Evolutionary conservation across 2,797 vertebrate genomes (phyloP), one percentile per base, ranked within the genome.

Genomic region (Phylloscopus collybita): DNA sequence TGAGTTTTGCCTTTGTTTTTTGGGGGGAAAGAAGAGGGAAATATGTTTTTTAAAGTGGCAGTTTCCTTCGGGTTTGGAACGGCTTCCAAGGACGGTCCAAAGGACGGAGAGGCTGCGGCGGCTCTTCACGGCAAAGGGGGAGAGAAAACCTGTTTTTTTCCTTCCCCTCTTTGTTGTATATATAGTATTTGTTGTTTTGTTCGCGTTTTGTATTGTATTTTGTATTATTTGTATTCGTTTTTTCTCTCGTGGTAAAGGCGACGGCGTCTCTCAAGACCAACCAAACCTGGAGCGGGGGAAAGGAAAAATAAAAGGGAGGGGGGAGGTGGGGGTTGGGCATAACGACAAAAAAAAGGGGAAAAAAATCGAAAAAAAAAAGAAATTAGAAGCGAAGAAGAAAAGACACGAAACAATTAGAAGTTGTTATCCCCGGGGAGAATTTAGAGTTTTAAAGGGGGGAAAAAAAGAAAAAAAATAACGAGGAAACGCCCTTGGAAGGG

Each of bases 1-100:
- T 45, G 85, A 25, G 56, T 50, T 84, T 90, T 76, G 69, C 62
- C 82, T 96, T 93, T 92, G 83, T 80, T 86, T 47, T 32, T 53
- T 49, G 76, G 72, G 74, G 87, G 47, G 50, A 7, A 86, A 86
- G 83, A 91, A 86, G 16, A 76, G 70, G 51, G 70, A 65, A 61
- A 26, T 90, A 94, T 96, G 94, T 96, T 95, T 92, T 88, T 32
- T 78, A 92, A 92, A 84, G 79, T 95, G 93, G 89, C 76, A 45
- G 93, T 94, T 94, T 95, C 88, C 95, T 91, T 94, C 85, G 78
- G 82, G 78, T 79, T 90, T 89, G 91, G 32, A 96, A 94, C 95
- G 93, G 91, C 93, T 94, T 91, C 94, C 92, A 95, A 96, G 89
- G 95, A 93, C 90, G 91, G 93, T 93, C 93, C 88, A 84, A 95